phyloP scores from a whole-genome alignment of 2,888 invertebrate species.

The Steinernema carpocapsae region DNA sequence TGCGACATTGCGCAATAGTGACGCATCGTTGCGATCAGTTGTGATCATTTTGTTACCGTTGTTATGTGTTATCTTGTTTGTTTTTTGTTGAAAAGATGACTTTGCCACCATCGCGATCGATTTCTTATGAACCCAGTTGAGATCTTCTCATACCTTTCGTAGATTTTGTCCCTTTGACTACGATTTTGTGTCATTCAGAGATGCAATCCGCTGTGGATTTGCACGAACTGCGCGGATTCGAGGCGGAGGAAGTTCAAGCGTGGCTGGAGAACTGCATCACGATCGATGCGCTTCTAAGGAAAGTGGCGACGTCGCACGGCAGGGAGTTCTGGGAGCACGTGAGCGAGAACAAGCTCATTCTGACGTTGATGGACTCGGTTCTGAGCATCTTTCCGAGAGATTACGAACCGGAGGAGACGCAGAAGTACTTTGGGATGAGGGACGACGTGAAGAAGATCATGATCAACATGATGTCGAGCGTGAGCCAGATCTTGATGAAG shows the following conservation, averaged over 20 bases:
- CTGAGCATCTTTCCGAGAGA: not conserved
- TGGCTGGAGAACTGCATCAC: slow-evolving; percentile 1
- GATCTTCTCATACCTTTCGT: no score
- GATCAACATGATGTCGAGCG: not conserved
- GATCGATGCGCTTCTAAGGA: slow-evolving; percentile 6
- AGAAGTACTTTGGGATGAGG: slow-evolving; percentile 6
- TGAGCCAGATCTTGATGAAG: slow-evolving; percentile 1
- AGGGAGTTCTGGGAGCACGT: slow-evolving; percentile 1
- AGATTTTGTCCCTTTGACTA: no score
- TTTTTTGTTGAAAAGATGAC: not conserved
- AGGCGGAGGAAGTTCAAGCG: not conserved
- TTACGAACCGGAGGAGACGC: slow-evolving; percentile 13
- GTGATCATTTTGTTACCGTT: slow-evolving; percentile 4
- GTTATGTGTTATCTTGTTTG: not conserved
- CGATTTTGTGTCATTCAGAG: not conserved
- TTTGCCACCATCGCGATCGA: not conserved
- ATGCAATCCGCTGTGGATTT: not conserved
- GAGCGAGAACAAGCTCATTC: not conserved
- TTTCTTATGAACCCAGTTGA: no score
- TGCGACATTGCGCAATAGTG: slow-evolving; percentile 43
- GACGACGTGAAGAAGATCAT: slow-evolving; percentile 21
- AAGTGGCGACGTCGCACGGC: not conserved
- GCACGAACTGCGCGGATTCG: slow-evolving; percentile 17
- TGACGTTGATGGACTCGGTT: not conserved
- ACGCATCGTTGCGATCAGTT: slow-evolving; percentile 9